Base-by-base conservation (phyloP, 2,888 invertebrate genomes). In the Limenitis camilla region DNA sequence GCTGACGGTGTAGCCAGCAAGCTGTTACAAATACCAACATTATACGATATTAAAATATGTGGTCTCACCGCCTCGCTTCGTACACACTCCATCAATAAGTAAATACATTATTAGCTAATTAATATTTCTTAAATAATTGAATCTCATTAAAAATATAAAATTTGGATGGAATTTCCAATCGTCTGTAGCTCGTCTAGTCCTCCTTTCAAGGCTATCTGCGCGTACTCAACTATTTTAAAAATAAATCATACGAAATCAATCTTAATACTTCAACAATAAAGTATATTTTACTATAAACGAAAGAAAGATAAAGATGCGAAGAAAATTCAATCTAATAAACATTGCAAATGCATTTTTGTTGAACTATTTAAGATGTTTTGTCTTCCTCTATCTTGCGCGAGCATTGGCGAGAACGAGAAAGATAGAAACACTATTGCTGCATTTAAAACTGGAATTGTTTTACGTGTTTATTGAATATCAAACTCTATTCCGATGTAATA, bases 101-200 rank as follows among this genome's bases (percentile, higher is more conserved):
- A n/a, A n/a, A n/a, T n/a, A n/a, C n/a, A n/a, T n/a, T n/a, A n/a
- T n/a, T n/a, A n/a, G n/a, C n/a, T n/a, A n/a, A n/a, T n/a, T n/a
- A n/a, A n/a, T n/a, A n/a, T n/a, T n/a, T n/a, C n/a, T n/a, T n/a
- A n/a, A n/a, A n/a, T n/a, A n/a, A n/a, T n/a, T n/a, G n/a, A 19
- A 19, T 19, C 19, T 19, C 19, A 19, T 19, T 19, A 19, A 19
- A 19, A 2, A 19, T 19, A 19, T 19, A 19, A 19, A 19, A 19
- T 35, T 43, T 31, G n/a, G 40, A 44, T 46, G 39, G 42, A 33
- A 42, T 49, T 42, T 42, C 29, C 49, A 33, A 44, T 51, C 62
- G 82, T 82, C 81, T 83, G 77, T 68, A 65, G 67, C 65, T 63
- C 68, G 81, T 83, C 83, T 82, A 81, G 78, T 68, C 76, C 62